Conservation (phyloP, 2,113 vertebrate genomes). For the Prionailurus bengalensis region DNA sequence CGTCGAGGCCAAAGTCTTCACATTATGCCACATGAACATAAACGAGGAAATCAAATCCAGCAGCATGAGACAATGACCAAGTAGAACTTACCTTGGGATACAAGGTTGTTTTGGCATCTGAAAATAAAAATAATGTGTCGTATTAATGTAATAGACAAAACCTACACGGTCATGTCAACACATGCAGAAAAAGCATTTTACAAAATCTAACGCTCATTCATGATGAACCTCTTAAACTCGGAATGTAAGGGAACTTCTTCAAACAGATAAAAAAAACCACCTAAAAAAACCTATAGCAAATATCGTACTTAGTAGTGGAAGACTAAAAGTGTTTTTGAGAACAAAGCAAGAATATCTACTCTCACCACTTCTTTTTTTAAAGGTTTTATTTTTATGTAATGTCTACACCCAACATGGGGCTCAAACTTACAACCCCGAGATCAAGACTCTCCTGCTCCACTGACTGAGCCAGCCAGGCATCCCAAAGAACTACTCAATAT, state of each 20-base stretch:
- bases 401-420: not conserved
- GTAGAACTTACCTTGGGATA: not conserved
- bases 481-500: not conserved
- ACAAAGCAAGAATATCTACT: not conserved
- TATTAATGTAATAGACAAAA: not conserved
- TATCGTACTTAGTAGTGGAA: not conserved
- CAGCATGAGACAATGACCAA: not conserved
- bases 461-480: not conserved
- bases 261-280: conserved; percentile 5
- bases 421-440: not conserved
- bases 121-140: not conserved
- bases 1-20: not conserved
- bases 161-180: not conserved
- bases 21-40: not conserved
- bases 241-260: not conserved
- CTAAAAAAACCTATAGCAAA: not conserved
- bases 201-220: not conserved
- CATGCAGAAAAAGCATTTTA: not conserved
- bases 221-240: not conserved
- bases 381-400: not conserved
- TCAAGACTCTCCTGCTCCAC: not conserved
- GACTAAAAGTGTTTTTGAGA: not conserved
- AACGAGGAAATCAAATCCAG: not conserved
- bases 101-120: not conserved
- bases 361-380: not conserved